These are phyloP conservation scores for Phyllotreta striolata DNA, from an alignment of 2,888 invertebrate genomes.

Conservation along the genomic window DNA sequence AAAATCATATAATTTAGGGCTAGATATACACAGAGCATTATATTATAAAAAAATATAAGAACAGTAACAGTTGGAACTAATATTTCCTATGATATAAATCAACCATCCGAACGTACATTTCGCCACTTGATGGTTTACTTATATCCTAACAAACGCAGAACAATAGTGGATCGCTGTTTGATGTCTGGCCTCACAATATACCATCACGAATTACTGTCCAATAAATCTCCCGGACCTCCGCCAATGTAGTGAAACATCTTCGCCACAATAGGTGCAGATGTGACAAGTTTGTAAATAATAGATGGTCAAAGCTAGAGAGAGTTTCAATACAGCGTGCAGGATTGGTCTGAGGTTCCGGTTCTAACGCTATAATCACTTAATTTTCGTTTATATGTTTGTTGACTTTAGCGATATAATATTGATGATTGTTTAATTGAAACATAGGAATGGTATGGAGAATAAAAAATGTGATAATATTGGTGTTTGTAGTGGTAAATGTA, in stretches of 20 bases:
- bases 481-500: no score
- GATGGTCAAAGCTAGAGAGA: conserved; percentile 28
- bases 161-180: conserved; percentile 8
- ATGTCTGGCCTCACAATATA: conserved; percentile 12
- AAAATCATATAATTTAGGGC: no score
- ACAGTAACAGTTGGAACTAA: no score
- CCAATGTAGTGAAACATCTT: conserved; percentile 37
- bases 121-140: conserved; percentile 12
- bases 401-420: neutral
- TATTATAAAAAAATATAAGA: neutral
- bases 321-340: conserved; percentile 18
- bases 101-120: neutral
- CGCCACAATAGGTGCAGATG: conserved; percentile 45
- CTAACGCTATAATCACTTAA: neutral
- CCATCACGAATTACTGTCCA: conserved; percentile 15
- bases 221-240: conserved; percentile 27
- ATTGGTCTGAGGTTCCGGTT: neutral
- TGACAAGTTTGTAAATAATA: conserved; percentile 43
- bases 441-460: neutral
- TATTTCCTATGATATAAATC: no score
- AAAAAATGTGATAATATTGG: neutral
- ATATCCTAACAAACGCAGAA: conserved; percentile 3
- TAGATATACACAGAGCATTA: neutral
- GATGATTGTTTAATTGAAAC: neutral
- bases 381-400: neutral